Base-by-base conservation (phyloP, 2,797 vertebrate genomes). In the Myoxocephalus aenaeus region DNA sequence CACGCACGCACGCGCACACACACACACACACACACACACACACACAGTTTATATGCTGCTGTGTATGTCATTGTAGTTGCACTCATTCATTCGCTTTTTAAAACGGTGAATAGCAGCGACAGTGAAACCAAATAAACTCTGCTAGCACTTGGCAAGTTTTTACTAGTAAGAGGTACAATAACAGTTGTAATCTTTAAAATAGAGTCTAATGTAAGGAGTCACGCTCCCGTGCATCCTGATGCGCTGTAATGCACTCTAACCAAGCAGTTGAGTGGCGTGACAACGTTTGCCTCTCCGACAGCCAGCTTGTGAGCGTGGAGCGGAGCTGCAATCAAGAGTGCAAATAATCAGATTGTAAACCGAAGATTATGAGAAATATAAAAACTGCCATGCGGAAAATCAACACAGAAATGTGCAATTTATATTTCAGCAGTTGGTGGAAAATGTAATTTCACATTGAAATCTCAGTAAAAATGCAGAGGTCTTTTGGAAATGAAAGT, bases 11-110 rank as follows among this genome's bases (percentile, higher is more conserved):
- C 34, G 7, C 32, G 25, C 51, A 53, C 50, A 51, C 11, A 53
- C 51, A 27, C 51, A 27, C n/a, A 53, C 51, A 54, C 51, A 54
- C 50, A 25, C 22, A 54, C 51, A 54, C 50, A 53, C 12, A 54
- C 51, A 27, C 51, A 27, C n/a, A 53, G 50, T 80, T 86, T 77
- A 74, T 54, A 62, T 65, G 61, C 56, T 32, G 69, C 68, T 25
- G 20, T 38, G 46, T 59, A 48, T 32, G 44, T 79, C 78, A 77
- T 15, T 46, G 63, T 11, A 32, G 73, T 25, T 58, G 59, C 62
- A 50, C 58, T 81, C 67, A 48, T 82, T 86, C 78, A 78, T 77
- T 79, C 40, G 53, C 42, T 79, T 17, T 57, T 29, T 83, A 78
- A 82, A 87, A 75, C 12, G 11, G 46, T 67, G 57, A 83, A 75